phyloP scores from a whole-genome alignment of 1,140 invertebrate species.

The Branchinecta lynchi region DNA sequence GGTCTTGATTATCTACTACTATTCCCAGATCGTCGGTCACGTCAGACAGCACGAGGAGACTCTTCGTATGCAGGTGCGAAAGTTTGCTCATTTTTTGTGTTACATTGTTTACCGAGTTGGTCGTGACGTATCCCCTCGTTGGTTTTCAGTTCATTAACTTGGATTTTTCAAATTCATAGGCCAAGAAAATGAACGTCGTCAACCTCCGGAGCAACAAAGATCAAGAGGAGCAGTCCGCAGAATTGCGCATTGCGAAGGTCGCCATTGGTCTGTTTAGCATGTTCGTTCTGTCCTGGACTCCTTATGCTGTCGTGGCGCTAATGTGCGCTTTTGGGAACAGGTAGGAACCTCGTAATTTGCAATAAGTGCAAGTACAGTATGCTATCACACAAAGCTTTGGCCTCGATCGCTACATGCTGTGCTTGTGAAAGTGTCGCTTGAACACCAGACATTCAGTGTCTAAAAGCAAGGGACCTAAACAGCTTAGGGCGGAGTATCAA shows the following conservation, averaged over 20 bases:
- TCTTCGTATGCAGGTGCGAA: slow-evolving; percentile 52
- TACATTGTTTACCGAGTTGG: no score
- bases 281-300: slow-evolving; percentile 68
- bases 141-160: no score
- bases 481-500: slow-evolving; percentile 47
- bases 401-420: neutral
- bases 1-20: slow-evolving; percentile 60
- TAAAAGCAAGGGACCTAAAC: slow-evolving; percentile 27
- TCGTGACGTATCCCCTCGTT: no score
- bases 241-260: slow-evolving; percentile 67
- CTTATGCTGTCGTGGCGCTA: slow-evolving; percentile 51
- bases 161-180: slow-evolving; percentile 37
- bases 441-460: no score
- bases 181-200: slow-evolving; percentile 83
- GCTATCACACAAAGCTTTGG: slow-evolving; percentile 31
- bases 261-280: slow-evolving; percentile 66
- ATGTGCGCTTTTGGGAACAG: slow-evolving; percentile 71
- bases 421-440: slow-evolving; percentile 33
- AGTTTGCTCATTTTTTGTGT: no score
- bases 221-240: slow-evolving; percentile 48
- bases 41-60: slow-evolving; percentile 73
- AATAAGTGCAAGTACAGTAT: no score
- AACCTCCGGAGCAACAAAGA: slow-evolving; percentile 56
- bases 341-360: slow-evolving; percentile 62
- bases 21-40: slow-evolving; percentile 67